Evolutionary conservation across 1,140 invertebrate genomes (phyloP), one percentile per base, ranked within the genome.

Genomic region (Piezodorus guildinii): DNA sequence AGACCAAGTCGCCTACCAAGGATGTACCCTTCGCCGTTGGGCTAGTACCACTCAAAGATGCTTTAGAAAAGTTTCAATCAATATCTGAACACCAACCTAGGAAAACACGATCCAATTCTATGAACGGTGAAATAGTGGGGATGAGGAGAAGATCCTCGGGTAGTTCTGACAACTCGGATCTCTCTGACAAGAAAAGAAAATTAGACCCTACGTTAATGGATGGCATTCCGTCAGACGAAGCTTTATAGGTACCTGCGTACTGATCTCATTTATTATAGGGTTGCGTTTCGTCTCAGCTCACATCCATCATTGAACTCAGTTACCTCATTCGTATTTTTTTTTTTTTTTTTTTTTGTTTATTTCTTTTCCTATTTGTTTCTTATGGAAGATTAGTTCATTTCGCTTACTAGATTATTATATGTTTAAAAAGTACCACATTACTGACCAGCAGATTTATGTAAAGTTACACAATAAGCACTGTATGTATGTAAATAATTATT

Each of bases 1-100:
- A 62, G 4, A 23, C 19, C 34, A 64, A 49, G 10, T 74, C 74
- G 0, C 63, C 71, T 46, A 74, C 71, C 17, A 74, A 75, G 14
- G 73, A 77, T 67, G 77, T 79, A 52, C 77, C 77, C 5, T 78
- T 76, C 63, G 77, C 77, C 3, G 76, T 79, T 17, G 77, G 77
- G 3, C 64, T 79, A 19, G 66, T 78, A 45, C 77, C 77, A 16
- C 56, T 78, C 6, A 71, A 75, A 44, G 75, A 76, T 19, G 77
- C 77, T 21, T 59, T 79, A 0, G 77, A 78, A 56, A 74, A 74
- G 64, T 76, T 78, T 72, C 77, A 78, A 63, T 74, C 76, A 1
- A 77, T 73, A 52, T 72, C 74, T 0, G 77, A 78, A 69, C 75
- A 79, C 68, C 77, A 78, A 15, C 77, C 77, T 6, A 68, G 76